These are phyloP conservation scores for Aphaenogaster rudis DNA, from an alignment of 1,140 invertebrate species.

Conservation along the genomic window DNA sequence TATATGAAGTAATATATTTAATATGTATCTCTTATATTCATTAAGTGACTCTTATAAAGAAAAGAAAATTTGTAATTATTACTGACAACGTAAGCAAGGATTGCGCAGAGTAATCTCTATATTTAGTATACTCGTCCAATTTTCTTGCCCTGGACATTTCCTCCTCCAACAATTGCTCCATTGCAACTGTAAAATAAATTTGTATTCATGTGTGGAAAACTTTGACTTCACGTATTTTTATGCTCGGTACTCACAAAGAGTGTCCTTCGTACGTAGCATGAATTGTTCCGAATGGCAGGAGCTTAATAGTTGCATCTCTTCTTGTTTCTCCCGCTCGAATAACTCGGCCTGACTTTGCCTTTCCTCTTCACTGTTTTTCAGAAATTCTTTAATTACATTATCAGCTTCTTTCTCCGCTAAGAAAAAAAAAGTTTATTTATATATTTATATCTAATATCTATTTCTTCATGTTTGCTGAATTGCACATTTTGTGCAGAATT, in stretches of 20 bases:
- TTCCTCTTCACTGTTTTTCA: constrained; percentile 88
- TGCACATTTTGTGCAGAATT: constrained; percentile 84
- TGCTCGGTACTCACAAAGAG: constrained; percentile 79
- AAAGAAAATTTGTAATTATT: constrained; percentile 42
- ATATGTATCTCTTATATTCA: not conserved
- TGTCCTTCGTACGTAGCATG: constrained; percentile 83
- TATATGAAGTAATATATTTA: constrained; percentile 5
- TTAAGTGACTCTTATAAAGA: not conserved
- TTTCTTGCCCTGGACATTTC: constrained; percentile 88
- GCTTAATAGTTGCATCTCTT: constrained; percentile 89
- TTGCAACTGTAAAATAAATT: constrained; percentile 87
- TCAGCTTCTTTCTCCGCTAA: constrained; percentile 90
- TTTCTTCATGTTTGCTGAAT: constrained; percentile 18
- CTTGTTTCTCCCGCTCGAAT: constrained; percentile 89
- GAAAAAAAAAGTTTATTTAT: constrained; percentile 51
- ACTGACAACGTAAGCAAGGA: constrained; percentile 87
- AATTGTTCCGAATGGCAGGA: constrained; percentile 86
- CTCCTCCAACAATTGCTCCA: constrained; percentile 90
- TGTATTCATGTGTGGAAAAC: not conserved
- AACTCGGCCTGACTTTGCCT: constrained; percentile 89
- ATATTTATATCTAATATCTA: constrained; percentile 39
- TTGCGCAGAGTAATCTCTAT: constrained; percentile 88
- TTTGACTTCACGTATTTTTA: constrained; percentile 37
- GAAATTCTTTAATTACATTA: constrained; percentile 89
- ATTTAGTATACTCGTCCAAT: constrained; percentile 88